Evolutionary conservation across 2,797 vertebrate species (phyloP).

Genomic region (Okamejei kenojei): DNA sequence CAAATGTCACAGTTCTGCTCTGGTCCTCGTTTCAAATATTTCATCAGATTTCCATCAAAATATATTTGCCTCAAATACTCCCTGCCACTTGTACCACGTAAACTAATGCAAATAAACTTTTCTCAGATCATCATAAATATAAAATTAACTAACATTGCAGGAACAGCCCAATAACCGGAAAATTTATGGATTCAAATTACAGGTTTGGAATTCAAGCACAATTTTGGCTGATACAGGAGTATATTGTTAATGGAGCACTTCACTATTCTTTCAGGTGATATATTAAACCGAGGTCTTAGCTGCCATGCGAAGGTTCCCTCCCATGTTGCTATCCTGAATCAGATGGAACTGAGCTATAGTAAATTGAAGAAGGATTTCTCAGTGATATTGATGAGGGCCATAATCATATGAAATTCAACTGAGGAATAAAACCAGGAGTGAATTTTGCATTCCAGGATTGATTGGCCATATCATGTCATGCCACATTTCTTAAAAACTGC

Average conservation of each 20-base stretch:
- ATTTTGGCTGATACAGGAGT: neutral
- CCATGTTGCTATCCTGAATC: neutral
- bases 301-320: neutral
- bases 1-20: neutral
- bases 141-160: neutral
- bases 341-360: neutral
- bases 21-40: neutral
- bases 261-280: neutral
- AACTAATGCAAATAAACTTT: neutral
- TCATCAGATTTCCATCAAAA: neutral
- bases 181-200: neutral
- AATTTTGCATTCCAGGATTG: too few species aligned
- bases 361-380: too few species aligned
- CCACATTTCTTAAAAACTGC: too few species aligned
- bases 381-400: too few species aligned
- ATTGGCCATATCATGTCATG: too few species aligned
- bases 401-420: too few species aligned
- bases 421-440: too few species aligned
- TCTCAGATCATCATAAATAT: neutral
- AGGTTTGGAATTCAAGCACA: neutral
- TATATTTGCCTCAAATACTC: neutral
- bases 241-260: neutral
- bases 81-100: neutral
- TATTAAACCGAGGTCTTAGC: neutral
- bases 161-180: neutral